phyloP scores from a whole-genome alignment of 64 coral and sea anemone genomes.

The Dendrophyllia cribrosa region DNA sequence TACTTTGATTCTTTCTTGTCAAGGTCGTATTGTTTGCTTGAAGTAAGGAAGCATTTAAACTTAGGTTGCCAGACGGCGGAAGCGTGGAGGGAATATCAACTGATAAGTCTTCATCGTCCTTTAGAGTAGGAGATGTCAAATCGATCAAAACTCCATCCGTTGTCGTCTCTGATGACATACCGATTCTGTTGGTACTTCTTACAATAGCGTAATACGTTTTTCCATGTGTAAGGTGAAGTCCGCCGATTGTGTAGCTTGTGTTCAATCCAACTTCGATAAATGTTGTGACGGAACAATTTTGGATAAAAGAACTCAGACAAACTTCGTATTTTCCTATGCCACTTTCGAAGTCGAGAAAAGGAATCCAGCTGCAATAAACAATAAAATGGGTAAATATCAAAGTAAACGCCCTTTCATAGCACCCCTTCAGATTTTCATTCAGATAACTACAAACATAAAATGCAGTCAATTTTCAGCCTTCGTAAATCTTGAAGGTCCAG shows the following conservation, averaged over 20 bases:
- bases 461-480: neutral
- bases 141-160: constrained; percentile 74
- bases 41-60: neutral
- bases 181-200: constrained; percentile 67
- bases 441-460: too few relatives aligned
- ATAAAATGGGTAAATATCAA: too few relatives aligned
- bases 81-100: neutral
- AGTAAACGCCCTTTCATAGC: neutral
- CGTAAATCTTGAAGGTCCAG: too few relatives aligned
- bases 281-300: constrained; percentile 29
- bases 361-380: constrained; percentile 53
- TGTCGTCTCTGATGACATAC: constrained; percentile 34
- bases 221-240: constrained; percentile 49
- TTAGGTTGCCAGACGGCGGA: neutral
- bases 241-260: constrained; percentile 64
- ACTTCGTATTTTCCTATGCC: constrained; percentile 67
- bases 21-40: constrained; percentile 11
- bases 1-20: neutral
- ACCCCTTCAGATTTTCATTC: neutral
- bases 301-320: constrained; percentile 40
- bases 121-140: constrained; percentile 37
- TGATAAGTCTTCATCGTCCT: neutral
- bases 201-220: constrained; percentile 68
- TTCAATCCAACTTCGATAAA: constrained; percentile 30
- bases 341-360: constrained; percentile 74